Base-by-base conservation (phyloP, 2,113 vertebrate species). In the Oceanodroma tethys region DNA sequence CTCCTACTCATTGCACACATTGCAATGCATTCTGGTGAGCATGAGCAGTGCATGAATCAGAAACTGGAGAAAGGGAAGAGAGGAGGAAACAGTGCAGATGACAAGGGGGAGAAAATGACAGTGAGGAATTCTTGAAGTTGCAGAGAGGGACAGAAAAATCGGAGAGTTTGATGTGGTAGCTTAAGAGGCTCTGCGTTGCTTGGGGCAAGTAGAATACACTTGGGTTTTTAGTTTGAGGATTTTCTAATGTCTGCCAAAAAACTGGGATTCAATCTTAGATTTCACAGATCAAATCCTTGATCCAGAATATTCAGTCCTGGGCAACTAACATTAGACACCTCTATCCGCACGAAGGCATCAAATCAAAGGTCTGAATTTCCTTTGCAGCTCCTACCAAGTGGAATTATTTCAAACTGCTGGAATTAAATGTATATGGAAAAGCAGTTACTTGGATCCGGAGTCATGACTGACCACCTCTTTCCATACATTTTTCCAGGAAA, bases 341-440 rank as follows among this genome's bases (percentile, higher is more conserved):
- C 27, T 58, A 68, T n/a, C 38, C 3, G 3, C 36, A 82, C 21
- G 47, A 72, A 73, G 53, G 62, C 34, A 79, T 58, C 38, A 55
- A 91, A 96, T 91, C 89, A 94, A 95, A 93, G 34, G 16, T 53
- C 70, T 72, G 48, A 56, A 63, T 79, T 94, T 82, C 27, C 60
- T 78, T 90, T 80, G n/a, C 62, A 53, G 50, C 36, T 90, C 21
- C 14, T 67, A 84, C 63, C 45, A 95, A 91, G 40, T 30, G 30
- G 26, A 79, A 72, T 79, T 68, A 56, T 75, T 94, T 82, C 22
- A 80, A 72, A 86, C 47, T 56, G 30, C 52, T 93, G 48, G 20
- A 60, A 90, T 75, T 67, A 94, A 93, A 75, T 0, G 1, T 86
- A 40, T 34, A 71, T 71, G 43, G 74, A 93, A 95, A 84, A 66